Evolutionary conservation across 2,797 vertebrate species (phyloP).

Genomic region (Melopsittacus undulatus): DNA sequence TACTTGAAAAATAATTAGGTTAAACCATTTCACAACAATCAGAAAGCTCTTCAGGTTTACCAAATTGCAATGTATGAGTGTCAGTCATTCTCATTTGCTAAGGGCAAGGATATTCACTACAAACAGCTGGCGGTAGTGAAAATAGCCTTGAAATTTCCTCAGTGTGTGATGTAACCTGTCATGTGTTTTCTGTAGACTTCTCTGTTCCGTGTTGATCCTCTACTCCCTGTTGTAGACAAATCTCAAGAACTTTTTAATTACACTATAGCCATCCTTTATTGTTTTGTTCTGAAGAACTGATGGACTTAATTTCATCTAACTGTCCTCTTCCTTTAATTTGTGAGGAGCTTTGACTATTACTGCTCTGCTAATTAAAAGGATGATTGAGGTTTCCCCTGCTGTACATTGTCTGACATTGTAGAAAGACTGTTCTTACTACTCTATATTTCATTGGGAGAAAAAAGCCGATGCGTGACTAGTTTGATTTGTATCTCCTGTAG

Average conservation of each 20-base stretch:
- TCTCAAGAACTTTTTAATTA: conserved; percentile 51
- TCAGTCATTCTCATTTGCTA: conserved; percentile 71
- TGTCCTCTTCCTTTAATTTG: conserved; percentile 41
- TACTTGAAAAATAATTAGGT: conserved; percentile 77
- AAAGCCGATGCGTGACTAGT: not conserved
- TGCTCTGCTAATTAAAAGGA: conserved; percentile 53
- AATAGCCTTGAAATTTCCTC: conserved; percentile 53
- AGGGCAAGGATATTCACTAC: conserved; percentile 58
- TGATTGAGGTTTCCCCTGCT: conserved; percentile 48
- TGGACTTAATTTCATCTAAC: conserved; percentile 40
- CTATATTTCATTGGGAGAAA: conserved; percentile 23
- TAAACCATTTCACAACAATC: conserved; percentile 72
- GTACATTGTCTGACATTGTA: conserved; percentile 25
- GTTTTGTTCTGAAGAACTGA: conserved; percentile 33
- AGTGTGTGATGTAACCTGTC: not conserved
- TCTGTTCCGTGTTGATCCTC: not conserved
- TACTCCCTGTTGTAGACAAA: not conserved
- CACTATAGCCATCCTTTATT: not conserved
- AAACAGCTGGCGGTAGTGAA: conserved; percentile 47
- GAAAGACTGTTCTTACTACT: conserved; percentile 13
- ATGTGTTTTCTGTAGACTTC: not conserved
- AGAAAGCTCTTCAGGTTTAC: conserved; percentile 70
- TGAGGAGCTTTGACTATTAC: conserved; percentile 31
- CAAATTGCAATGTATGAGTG: conserved; percentile 67
- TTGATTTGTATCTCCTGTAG: conserved; percentile 62